phyloP scores from a whole-genome alignment of 2,113 vertebrate genomes.

The Phalacrocorax carbo region DNA sequence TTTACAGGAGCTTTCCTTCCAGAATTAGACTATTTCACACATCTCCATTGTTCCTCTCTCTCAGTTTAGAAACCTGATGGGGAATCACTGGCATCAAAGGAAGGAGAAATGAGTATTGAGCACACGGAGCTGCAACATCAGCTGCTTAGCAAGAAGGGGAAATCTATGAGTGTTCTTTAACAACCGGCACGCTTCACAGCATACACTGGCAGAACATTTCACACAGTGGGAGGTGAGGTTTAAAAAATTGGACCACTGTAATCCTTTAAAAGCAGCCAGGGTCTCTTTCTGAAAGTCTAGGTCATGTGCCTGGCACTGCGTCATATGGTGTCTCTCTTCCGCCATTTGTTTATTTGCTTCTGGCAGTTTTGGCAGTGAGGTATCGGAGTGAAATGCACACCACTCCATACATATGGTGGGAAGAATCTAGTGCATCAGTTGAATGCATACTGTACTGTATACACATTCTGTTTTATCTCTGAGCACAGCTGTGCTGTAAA shows the following conservation, averaged over 20 bases:
- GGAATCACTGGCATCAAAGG: background rate
- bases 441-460: conserved; percentile 77
- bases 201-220: background rate
- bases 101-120: background rate
- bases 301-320: conserved; percentile 46
- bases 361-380: conserved; percentile 74
- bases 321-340: conserved; percentile 49
- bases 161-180: background rate
- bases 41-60: conserved; percentile 16
- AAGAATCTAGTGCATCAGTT: conserved; percentile 74
- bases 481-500: conserved; percentile 80
- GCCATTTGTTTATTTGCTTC: conserved; percentile 75
- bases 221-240: background rate
- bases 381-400: conserved; percentile 75
- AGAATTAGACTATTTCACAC: conserved; percentile 9
- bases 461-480: conserved; percentile 82
- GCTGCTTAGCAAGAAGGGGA: background rate
- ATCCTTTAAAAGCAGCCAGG: conserved; percentile 21
- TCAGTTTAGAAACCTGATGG: background rate
- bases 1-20: conserved; percentile 23
- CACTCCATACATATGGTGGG: conserved; percentile 76
- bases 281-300: conserved; percentile 35
- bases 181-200: background rate
- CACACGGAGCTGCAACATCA: background rate
- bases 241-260: background rate